Evolutionary conservation across 2,113 vertebrate genomes (phyloP).

Genomic region (Gambusia affinis): DNA sequence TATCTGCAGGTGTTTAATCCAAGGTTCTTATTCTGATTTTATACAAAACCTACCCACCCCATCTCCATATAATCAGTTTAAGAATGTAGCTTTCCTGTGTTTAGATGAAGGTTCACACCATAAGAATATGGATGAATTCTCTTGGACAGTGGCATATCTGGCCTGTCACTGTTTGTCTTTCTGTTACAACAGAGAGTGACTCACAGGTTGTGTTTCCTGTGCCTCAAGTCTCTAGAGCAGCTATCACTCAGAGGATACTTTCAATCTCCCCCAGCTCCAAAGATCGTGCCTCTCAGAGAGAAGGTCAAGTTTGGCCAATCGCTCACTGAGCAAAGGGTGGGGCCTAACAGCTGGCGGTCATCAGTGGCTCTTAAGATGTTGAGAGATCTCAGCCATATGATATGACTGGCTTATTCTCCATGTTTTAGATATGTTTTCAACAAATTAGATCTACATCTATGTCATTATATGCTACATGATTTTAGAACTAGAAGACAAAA

Average conservation of each 20-base stretch:
- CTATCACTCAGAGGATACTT: slow-evolving; percentile 83
- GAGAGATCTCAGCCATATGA: slow-evolving; percentile 18
- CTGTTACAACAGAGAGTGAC: slow-evolving; percentile 78
- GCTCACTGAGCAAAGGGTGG: slow-evolving; percentile 80
- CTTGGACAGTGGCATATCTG: slow-evolving; percentile 76
- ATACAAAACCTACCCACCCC: no score
- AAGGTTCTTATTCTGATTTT: no score
- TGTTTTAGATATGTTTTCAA: slow-evolving; percentile 18
- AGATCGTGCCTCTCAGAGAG: slow-evolving; percentile 54
- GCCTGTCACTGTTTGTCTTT: slow-evolving; percentile 75
- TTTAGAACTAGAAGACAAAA: not conserved
- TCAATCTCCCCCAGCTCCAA: slow-evolving; percentile 75
- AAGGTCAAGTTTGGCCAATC: slow-evolving; percentile 85
- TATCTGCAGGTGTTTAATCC: no score
- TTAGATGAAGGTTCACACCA: slow-evolving; percentile 76
- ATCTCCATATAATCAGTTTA: no score
- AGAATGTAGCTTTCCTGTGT: slow-evolving; percentile 71
- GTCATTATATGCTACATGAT: not conserved
- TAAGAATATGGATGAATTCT: slow-evolving; percentile 60
- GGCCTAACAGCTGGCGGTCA: slow-evolving; percentile 79
- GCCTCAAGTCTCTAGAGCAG: slow-evolving; percentile 79
- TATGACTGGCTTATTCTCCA: slow-evolving; percentile 30
- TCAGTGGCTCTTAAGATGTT: slow-evolving; percentile 66
- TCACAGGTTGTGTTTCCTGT: slow-evolving; percentile 76
- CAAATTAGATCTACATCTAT: not conserved